Base-by-base conservation (phyloP, 1,140 invertebrate species). In the Microplitis mediator region DNA sequence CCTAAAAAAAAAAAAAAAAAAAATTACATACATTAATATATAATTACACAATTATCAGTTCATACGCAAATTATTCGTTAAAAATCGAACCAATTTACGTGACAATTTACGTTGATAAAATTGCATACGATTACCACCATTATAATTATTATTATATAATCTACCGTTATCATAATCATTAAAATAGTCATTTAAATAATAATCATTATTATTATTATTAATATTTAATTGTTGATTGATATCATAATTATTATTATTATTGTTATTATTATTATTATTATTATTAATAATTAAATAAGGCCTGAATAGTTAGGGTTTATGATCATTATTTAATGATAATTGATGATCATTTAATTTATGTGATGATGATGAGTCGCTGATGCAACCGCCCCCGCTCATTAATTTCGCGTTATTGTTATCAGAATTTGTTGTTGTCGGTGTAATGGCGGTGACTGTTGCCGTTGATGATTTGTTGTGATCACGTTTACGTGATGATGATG, bases 301-400 rank as follows among this genome's bases (percentile, higher is more conserved):
- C 81, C 85, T 86, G 84, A 86, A 87, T 82, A 87, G 85, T 87
- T 87, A 87, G 82, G 85, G 85, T 81, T 87, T 87, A 70, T 82
- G 85, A 75, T 87, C 85, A 71, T 86, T 87, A 76, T 86, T 85
- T 70, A 58, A 31, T 16, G 56, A 58, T 2, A 58, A 23, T 23
- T 23, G 23, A 4, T 58, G 56, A 58, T 58, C 56, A 58, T 58
- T 58, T 31, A 89, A 84, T 34, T 89, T 88, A 77, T 73, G 32
- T 51, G 63, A 50, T 6, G 58, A 61, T 9, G 60, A 31, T 3
- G 83, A 72, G 61, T 86, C 84, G 69, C 83, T 85, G 4, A 84
- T 79, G 39, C 39, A 45, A 0, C 80, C 85, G 3, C 84, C 84
- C 16, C 85, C 85, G 61, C 85, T 86, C 84, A 87, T 85, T 39